A percentile compares a stretch with the other conserved stretches of the same genome.
phyloP scores from a whole-genome alignment of 2,797 vertebrate species.

The Amazona finschi region DNA sequence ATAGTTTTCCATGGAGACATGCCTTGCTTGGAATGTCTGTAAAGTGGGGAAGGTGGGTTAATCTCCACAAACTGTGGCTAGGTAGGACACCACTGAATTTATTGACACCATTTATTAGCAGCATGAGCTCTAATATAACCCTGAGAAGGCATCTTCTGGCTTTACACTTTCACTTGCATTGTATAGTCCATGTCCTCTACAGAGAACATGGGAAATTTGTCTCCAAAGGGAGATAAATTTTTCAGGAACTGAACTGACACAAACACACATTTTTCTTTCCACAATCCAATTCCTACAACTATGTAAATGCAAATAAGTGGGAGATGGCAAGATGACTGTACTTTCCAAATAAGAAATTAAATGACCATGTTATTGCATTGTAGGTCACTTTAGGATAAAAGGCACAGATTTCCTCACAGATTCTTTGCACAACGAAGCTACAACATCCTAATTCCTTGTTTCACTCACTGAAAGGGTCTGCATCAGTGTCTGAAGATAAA shows the following conservation, averaged over 20 bases:
- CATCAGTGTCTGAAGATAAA: background rate
- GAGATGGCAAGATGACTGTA: background rate
- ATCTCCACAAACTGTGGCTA: background rate
- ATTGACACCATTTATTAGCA: background rate
- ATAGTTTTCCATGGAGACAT: background rate
- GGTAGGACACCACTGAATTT: background rate
- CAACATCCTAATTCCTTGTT: background rate
- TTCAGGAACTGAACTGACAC: background rate
- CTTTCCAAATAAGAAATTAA: background rate
- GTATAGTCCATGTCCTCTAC: background rate
- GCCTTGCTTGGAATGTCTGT: background rate
- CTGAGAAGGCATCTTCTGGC: background rate
- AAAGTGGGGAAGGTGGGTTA: background rate
- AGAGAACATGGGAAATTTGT: background rate
- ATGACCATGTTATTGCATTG: background rate
- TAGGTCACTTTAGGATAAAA: background rate
- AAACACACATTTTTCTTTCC: background rate
- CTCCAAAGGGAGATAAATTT: background rate
- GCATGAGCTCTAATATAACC: background rate
- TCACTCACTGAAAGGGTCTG: background rate
- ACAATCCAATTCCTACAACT: background rate
- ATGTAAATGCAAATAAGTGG: background rate
- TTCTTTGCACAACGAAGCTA: background rate
- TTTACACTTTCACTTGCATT: background rate
- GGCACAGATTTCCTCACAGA: background rate